Evolutionary conservation across 2,888 invertebrate genomes (phyloP), one percentile per base, ranked within the genome.

Genomic region (Stictocephala bisonia): DNA sequence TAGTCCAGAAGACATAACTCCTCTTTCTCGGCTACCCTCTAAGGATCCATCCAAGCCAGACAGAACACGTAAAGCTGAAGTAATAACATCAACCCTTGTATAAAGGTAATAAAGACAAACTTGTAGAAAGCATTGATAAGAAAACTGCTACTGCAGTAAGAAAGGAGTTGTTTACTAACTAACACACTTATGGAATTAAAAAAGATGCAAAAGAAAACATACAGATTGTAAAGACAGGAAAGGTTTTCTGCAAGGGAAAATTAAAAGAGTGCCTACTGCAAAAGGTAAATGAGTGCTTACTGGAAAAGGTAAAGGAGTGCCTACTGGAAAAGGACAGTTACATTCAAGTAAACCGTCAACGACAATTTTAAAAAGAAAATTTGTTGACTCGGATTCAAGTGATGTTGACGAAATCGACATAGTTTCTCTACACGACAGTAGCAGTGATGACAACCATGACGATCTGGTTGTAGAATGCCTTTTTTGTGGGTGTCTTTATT

Each of bases 381-480:
- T 58, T 48, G 18, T 22, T 3, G 48, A 48, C 48, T 22, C 2
- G 3, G 11, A 48, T 48, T 48, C 48, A 2, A 48, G 48, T 48
- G 64, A 64, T 41, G 41, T 35, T 64, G 69, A 73, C 11, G 41
- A 50, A 11, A 18, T 40, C 41, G 51, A 71, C 48, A 48, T 4
- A 48, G 18, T 48, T 48, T 48, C 48, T 22, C 48, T 48, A 48
- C 18, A 48, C 4, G 48, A 48, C 48, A 48, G 48, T 22, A 48
- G 48, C 48, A 48, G 48, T 11, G 48, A 48, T n/a, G 9, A 48
- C 48, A 48, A 48, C 18, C 4, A 44, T 40, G 66, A 71, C 22
- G 56, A 71, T 13, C 7, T 48, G 18, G 71, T 71, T 50, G 22
- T 35, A 24, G 66, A 66, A 26, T 71, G 66, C 41, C 29, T 51